Conservation (phyloP, 30 jellyfish, hydroid and myxozoan genomes). For the Chrysaora quinquecirrha region DNA sequence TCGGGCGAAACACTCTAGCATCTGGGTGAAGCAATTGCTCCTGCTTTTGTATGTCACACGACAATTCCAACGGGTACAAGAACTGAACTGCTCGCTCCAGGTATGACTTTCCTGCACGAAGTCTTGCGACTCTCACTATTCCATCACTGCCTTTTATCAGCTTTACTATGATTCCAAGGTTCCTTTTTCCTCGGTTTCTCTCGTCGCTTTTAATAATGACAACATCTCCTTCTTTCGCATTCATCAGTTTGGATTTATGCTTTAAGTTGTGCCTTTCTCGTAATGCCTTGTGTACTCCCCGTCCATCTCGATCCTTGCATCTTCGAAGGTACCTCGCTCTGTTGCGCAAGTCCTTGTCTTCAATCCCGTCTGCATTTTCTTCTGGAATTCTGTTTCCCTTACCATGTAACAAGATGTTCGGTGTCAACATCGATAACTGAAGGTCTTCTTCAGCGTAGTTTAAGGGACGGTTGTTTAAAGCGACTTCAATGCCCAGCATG, state of each 20-base stretch:
- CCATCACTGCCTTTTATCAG: background rate
- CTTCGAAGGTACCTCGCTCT: background rate
- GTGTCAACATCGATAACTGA: background rate
- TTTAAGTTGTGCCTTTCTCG: background rate
- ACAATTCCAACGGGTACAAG: background rate
- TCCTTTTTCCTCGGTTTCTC: background rate
- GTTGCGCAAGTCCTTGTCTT: background rate
- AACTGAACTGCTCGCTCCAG: background rate
- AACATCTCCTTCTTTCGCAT: background rate
- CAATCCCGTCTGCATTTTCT: background rate
- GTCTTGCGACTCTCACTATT: background rate
- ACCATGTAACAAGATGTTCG: background rate
- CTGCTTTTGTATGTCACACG: background rate
- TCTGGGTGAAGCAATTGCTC: background rate
- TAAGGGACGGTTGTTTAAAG: background rate
- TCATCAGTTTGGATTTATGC: background rate
- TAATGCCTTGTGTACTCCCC: background rate
- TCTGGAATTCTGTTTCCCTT: background rate
- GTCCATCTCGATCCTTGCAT: background rate
- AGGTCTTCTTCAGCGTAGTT: background rate
- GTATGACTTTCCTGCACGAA: background rate
- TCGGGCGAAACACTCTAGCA: background rate
- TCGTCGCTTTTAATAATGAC: background rate
- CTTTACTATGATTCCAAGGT: background rate
- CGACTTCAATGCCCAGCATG: background rate